Conservation (phyloP, 2,888 invertebrate species). For the Linnaemya tessellans region DNA sequence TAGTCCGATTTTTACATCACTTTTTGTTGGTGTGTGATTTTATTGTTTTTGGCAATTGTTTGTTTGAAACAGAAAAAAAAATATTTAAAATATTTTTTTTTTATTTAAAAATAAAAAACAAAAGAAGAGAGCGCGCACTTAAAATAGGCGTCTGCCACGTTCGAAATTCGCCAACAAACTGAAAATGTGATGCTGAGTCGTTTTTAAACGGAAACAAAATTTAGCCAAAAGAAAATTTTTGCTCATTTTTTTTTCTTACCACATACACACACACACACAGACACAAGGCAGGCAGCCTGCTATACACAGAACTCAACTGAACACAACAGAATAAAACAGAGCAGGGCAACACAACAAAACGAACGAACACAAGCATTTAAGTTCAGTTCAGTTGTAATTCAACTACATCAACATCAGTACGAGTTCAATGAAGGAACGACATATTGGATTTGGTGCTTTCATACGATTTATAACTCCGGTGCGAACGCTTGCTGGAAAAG, state of each 20-base stretch:
- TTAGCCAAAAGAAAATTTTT: conserved; percentile 56
- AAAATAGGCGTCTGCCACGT: conserved; percentile 77
- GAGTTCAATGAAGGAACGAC: too few species aligned
- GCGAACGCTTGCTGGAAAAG: not conserved
- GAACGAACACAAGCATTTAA: not conserved
- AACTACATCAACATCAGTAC: conserved; percentile 30
- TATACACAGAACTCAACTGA: conserved; percentile 17
- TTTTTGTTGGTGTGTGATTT: conserved; percentile 18
- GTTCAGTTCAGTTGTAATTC: not conserved
- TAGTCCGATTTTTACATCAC: conserved; percentile 40
- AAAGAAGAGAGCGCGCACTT: conserved; percentile 73
- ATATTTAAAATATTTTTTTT: conserved; percentile 58
- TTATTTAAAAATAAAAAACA: conserved; percentile 68
- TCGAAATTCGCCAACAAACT: conserved; percentile 81
- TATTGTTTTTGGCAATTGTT: conserved; percentile 42
- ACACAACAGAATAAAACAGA: conserved; percentile 6
- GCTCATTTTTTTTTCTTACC: conserved; percentile 27
- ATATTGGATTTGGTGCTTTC: conserved; percentile 6
- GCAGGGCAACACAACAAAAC: conserved; percentile 30
- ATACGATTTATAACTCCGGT: not conserved
- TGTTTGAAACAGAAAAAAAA: conserved; percentile 55
- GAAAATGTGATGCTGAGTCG: conserved; percentile 72
- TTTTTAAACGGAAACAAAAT: conserved; percentile 73
- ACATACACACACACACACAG: conserved; percentile 14
- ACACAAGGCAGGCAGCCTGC: too few species aligned